A percentile compares a stretch with the other conserved stretches of the same genome.
These are phyloP conservation scores for Platorchestia sp. DNA, from an alignment of 1,140 invertebrate species.

Conservation along the genomic window DNA sequence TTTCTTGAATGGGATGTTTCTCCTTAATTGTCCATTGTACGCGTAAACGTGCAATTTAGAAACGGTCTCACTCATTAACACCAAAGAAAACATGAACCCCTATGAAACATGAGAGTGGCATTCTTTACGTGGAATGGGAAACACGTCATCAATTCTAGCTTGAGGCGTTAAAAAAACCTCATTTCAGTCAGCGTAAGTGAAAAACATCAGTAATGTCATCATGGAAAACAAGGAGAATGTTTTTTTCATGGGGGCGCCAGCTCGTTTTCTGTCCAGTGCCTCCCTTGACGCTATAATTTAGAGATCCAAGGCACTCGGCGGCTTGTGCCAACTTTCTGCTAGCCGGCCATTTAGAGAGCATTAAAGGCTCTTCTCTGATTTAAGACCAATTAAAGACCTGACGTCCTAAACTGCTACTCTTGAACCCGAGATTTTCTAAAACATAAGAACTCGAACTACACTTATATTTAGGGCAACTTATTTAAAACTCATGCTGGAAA, in stretches of 20 bases:
- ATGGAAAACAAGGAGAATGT: not conserved
- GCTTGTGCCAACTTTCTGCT: not conserved
- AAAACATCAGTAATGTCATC: not conserved
- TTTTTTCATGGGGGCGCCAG: not conserved
- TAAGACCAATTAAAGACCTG: constrained; percentile 37
- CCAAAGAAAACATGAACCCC: no score
- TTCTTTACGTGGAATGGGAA: not conserved
- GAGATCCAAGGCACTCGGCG: not conserved
- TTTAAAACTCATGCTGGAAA: not conserved
- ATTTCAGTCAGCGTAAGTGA: not conserved
- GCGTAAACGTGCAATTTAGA: no score
- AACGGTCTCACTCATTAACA: no score
- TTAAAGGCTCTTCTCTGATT: constrained; percentile 21
- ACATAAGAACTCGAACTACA: not conserved
- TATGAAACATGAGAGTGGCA: no score
- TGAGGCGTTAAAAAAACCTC: not conserved
- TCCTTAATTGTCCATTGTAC: no score
- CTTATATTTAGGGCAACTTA: not conserved
- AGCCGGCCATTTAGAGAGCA: not conserved
- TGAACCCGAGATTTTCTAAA: not conserved
- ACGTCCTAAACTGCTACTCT: not conserved
- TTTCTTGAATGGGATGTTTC: no score
- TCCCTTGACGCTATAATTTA: not conserved
- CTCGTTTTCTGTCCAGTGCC: not conserved
- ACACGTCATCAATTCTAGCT: not conserved